These are phyloP conservation scores for Drosophila paranaensis DNA, from an alignment of 2,888 invertebrate species.

Conservation along the genomic window DNA sequence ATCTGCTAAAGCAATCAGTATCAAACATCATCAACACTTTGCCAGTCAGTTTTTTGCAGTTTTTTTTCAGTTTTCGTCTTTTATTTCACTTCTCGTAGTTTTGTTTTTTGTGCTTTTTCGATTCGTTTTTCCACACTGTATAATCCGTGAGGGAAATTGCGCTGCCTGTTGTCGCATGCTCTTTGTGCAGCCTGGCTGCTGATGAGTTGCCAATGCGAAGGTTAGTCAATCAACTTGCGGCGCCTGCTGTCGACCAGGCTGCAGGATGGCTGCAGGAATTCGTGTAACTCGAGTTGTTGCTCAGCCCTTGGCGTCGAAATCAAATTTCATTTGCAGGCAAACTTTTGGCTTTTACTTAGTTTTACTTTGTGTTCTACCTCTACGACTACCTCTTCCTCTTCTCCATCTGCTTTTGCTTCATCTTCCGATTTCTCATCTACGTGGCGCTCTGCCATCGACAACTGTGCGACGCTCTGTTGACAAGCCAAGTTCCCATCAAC, in stretches of 20 bases:
- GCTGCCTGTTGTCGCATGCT: slow-evolving; percentile 56
- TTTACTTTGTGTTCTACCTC: slow-evolving; percentile 57
- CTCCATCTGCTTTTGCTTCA: slow-evolving; percentile 4
- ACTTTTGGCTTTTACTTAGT: slow-evolving; percentile 76
- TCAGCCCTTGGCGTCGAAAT: slow-evolving; percentile 67
- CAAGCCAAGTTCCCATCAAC: slow-evolving; percentile 57
- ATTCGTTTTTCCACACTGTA: slow-evolving; percentile 12
- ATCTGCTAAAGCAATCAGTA: slow-evolving; percentile 58
- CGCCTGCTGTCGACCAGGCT: slow-evolving; percentile 20
- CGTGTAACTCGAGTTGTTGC: slow-evolving; percentile 48
- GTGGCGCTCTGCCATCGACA: slow-evolving; percentile 59
- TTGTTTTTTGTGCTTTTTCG: not conserved
- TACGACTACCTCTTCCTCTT: not conserved
- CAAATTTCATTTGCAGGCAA: slow-evolving; percentile 76
- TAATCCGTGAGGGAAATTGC: slow-evolving; percentile 62
- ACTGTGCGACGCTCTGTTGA: slow-evolving; percentile 61
- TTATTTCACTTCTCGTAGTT: slow-evolving; percentile 5
- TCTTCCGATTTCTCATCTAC: slow-evolving; percentile 17
- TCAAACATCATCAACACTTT: slow-evolving; percentile 70
- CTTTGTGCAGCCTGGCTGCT: slow-evolving; percentile 52
- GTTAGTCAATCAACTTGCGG: slow-evolving; percentile 73
- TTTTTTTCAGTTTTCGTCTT: not conserved
- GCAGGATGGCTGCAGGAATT: slow-evolving; percentile 2
- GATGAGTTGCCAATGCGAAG: slow-evolving; percentile 66
- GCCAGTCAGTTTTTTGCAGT: slow-evolving; percentile 23